phyloP scores from a whole-genome alignment of 2,113 vertebrate genomes.

The Argyrosomus japonicus region DNA sequence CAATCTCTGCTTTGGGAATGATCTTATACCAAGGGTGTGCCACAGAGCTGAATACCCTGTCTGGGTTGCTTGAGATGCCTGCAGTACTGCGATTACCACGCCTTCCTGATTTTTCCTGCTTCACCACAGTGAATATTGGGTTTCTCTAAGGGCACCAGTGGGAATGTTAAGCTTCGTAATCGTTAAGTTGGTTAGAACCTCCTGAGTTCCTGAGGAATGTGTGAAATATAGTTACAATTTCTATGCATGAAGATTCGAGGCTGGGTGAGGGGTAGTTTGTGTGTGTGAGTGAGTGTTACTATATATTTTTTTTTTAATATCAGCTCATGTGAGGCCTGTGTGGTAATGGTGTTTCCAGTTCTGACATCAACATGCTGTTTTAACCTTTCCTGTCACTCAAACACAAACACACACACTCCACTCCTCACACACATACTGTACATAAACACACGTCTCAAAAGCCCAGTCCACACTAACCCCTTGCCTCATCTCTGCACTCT shows the following conservation, averaged over 20 bases:
- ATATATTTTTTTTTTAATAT: constrained; percentile 25
- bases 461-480: constrained; percentile 46
- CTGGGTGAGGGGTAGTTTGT: background rate
- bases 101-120: constrained; percentile 38
- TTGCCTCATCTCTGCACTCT: constrained; percentile 51
- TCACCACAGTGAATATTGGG: constrained; percentile 31
- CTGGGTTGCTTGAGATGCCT: constrained; percentile 50
- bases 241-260: constrained; percentile 19
- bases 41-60: constrained; percentile 45
- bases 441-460: constrained; percentile 27
- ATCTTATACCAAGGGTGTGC: constrained; percentile 43
- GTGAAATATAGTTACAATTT: constrained; percentile 29
- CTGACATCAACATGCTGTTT: constrained; percentile 24
- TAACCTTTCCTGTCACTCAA: constrained; percentile 42
- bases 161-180: constrained; percentile 41
- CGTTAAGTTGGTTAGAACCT: constrained; percentile 43
- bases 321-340: background rate
- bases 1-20: constrained; percentile 42
- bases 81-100: constrained; percentile 59
- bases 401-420: constrained; percentile 6
- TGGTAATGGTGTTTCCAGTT: constrained; percentile 11
- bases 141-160: constrained; percentile 35
- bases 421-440: constrained; percentile 19
- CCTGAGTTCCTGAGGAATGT: constrained; percentile 35
- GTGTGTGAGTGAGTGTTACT: background rate